These are phyloP conservation scores for Colistium nudipinnis DNA, from an alignment of 2,113 vertebrate genomes.

Conservation along the genomic window DNA sequence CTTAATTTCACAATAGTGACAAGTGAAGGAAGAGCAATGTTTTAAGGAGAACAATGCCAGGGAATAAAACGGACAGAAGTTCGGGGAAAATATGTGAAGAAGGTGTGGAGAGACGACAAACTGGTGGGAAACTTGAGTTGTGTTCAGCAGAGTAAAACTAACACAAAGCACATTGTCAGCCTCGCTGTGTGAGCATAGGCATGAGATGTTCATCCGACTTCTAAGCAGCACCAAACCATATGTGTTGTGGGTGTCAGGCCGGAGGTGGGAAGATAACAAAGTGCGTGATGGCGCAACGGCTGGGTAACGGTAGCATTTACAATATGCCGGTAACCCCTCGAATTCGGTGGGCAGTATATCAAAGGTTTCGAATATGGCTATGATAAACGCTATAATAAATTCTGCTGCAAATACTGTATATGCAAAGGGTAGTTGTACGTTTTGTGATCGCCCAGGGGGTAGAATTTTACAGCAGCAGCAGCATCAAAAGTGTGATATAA, in stretches of 20 bases:
- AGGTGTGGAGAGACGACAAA: conserved; percentile 16
- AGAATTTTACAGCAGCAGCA: background rate
- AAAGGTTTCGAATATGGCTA: no score
- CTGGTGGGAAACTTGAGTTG: conserved; percentile 16
- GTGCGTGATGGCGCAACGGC: no score
- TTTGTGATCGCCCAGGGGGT: no score
- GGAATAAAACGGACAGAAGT: background rate
- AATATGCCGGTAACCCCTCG: no score
- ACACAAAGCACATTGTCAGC: conserved; percentile 36
- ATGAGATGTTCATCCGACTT: conserved; percentile 32
- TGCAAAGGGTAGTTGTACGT: no score
- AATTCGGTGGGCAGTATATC: no score
- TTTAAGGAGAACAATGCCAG: background rate
- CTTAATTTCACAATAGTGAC: background rate
- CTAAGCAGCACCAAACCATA: conserved; percentile 13
- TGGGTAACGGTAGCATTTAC: no score
- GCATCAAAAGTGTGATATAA: background rate
- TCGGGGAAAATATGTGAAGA: background rate
- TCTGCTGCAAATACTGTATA: no score
- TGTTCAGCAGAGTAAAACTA: conserved; percentile 45
- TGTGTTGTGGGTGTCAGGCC: conserved; percentile 33
- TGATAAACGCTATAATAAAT: no score
- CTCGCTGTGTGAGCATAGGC: conserved; percentile 31
- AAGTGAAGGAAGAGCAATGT: background rate
- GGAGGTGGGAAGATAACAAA: background rate